phyloP scores from a whole-genome alignment of 2,113 vertebrate genomes.

The Progne subis region DNA sequence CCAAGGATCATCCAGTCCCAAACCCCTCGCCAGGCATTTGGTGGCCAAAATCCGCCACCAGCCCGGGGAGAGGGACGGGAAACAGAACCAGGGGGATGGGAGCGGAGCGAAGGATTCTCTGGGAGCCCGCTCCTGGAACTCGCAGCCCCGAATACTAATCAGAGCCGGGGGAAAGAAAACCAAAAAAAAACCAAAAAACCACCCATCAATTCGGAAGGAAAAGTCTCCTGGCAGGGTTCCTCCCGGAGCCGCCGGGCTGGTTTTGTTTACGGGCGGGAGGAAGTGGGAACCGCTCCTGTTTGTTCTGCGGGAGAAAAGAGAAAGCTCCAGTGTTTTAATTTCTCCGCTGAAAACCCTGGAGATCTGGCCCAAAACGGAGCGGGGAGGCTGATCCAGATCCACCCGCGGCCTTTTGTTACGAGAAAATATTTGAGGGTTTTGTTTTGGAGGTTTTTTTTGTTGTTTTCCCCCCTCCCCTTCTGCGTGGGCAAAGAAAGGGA shows the following conservation, averaged over 20 bases:
- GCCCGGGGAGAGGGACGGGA: background rate
- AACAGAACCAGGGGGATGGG: background rate
- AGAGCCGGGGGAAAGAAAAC: background rate
- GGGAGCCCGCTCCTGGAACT: background rate
- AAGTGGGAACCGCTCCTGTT: constrained; percentile 75
- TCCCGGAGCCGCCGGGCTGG: constrained; percentile 60
- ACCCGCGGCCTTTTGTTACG: constrained; percentile 34
- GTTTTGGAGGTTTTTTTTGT: background rate
- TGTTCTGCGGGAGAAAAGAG: constrained; percentile 63
- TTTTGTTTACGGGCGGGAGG: constrained; percentile 71
- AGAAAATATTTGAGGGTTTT: constrained; percentile 14
- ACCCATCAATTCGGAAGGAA: constrained; percentile 53
- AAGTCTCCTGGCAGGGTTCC: constrained; percentile 65
- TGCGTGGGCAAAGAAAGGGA: background rate
- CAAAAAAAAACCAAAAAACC: background rate
- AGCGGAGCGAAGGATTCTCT: background rate
- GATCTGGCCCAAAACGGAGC: constrained; percentile 29
- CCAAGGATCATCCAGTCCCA: background rate
- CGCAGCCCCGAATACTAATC: constrained; percentile 39
- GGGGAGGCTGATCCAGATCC: constrained; percentile 21
- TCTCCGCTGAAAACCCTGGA: constrained; percentile 36
- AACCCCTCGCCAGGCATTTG: background rate
- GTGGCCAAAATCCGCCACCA: background rate
- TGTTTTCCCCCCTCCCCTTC: constrained; percentile 7
- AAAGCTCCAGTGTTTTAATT: constrained; percentile 41